phyloP scores from a whole-genome alignment of 37 sponge, comb jelly and placozoan species.

The Beroe forskalii region DNA sequence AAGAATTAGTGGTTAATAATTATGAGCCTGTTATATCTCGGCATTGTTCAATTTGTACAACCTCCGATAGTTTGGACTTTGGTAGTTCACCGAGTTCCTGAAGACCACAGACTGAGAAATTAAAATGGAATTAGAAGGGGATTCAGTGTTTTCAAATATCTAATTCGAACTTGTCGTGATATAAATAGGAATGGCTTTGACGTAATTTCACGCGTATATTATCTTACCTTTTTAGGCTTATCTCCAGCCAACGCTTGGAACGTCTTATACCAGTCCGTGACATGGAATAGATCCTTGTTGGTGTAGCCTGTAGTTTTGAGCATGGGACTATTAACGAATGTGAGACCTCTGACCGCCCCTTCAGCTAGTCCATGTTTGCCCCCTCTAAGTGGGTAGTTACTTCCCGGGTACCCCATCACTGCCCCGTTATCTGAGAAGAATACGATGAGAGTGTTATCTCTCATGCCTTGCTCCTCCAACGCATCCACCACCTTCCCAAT shows the following conservation, averaged over 20 bases:
- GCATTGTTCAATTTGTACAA: no score
- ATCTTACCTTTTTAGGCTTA: background rate
- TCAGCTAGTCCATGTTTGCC: background rate
- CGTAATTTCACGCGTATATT: background rate
- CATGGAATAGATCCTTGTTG: background rate
- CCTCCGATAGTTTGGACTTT: no score
- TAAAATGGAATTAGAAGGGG: no score
- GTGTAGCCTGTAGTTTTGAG: slow-evolving; percentile 15
- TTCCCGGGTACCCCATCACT: background rate
- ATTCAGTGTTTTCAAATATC: no score
- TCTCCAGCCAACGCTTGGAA: background rate
- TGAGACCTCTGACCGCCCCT: background rate
- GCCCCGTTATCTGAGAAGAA: slow-evolving; percentile 32
- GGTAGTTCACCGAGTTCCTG: no score
- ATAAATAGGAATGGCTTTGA: background rate
- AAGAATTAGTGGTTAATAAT: background rate
- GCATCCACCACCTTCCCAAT: slow-evolving; percentile 1
- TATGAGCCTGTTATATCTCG: no score
- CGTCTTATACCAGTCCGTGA: background rate
- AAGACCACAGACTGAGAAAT: no score
- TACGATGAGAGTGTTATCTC: slow-evolving; percentile 1
- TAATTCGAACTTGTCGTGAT: no score
- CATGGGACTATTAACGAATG: background rate
- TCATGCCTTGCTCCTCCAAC: background rate
- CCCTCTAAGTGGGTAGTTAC: slow-evolving; percentile 44